Base-by-base conservation (phyloP, 1,140 invertebrate species). In the Gonatopus flavifemur region DNA sequence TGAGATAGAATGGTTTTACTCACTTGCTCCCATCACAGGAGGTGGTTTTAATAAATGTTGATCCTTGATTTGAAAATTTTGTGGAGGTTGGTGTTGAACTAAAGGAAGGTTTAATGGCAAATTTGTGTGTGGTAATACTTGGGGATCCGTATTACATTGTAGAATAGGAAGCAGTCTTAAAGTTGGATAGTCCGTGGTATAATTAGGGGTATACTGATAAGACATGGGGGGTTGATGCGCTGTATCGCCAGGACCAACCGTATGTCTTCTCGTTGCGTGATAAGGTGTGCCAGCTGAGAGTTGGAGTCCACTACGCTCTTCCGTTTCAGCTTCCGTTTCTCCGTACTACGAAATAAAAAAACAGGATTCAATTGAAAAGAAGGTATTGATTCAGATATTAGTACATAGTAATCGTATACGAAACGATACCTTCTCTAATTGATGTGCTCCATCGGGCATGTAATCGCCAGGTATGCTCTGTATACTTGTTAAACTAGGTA, bases 1-100 rank as follows among this genome's bases (percentile, higher is more conserved):
- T 43, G 13, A 48, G 33, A 48, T 30, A 38, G 24, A 38, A 24
- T 46, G 24, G 8, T 44, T 2, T 31, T 37, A 81, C 82, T 82
- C 68, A 93, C 91, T 88, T 58, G 89, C 88, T 49, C 88, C 91
- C 84, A 95, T 88, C 8, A 90, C 88, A 42, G 88, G 86, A 2
- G 94, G 94, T 30, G 94, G 93, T 73, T 96, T 94, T 30, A 98
- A 78, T 54, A 97, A 81, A 77, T 97, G 91, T 64, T 94, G 93
- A 79, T 97, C 93, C 70, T 96, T 95, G 48, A 93, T 88, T 63
- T 88, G 89, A 73, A 93, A 90, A 78, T 90, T 91, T 62, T 91
- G 87, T 7, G 87, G 88, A 32, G 86, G 86, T 53, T 89, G 85
- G 72, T 89, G 85, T 62, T 88, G 85, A 25, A 90, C 79, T 53